Conservation (phyloP, 1,140 invertebrate genomes). For the Stegodyphus dumicola region DNA sequence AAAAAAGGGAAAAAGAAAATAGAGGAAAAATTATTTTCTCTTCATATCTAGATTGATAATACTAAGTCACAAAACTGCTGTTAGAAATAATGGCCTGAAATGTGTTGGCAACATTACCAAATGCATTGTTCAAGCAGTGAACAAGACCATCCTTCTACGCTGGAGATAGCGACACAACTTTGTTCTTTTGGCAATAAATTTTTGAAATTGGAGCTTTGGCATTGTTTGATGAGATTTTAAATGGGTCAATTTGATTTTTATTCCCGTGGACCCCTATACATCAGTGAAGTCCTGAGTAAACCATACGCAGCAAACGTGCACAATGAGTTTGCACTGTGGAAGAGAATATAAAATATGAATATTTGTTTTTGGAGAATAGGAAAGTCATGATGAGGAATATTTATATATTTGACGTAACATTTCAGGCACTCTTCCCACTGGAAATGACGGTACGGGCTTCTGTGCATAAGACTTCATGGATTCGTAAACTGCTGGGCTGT, state of each 20-base stretch:
- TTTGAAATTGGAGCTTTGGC: slow-evolving; percentile 31
- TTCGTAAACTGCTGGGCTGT: slow-evolving; percentile 25
- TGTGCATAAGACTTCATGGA: slow-evolving; percentile 42
- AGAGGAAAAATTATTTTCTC: slow-evolving; percentile 47
- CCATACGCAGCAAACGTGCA: slow-evolving; percentile 54
- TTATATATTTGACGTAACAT: slow-evolving; percentile 33
- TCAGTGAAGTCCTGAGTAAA: slow-evolving; percentile 51
- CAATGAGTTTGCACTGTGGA: slow-evolving; percentile 50
- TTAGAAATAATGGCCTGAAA: slow-evolving; percentile 53
- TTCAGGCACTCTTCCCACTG: slow-evolving; percentile 54
- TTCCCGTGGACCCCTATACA: slow-evolving; percentile 27
- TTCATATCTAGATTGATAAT: slow-evolving; percentile 50
- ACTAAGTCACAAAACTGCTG: slow-evolving; percentile 51
- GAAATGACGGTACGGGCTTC: slow-evolving; percentile 51
- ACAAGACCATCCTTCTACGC: slow-evolving; percentile 43
- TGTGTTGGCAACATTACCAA: slow-evolving; percentile 28
- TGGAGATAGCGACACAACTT: slow-evolving; percentile 49
- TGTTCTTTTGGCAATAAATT: slow-evolving; percentile 57
- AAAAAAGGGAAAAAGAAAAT: slow-evolving; percentile 51
- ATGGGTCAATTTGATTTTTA: slow-evolving; percentile 26
- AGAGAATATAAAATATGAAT: slow-evolving; percentile 56
- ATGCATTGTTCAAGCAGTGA: slow-evolving; percentile 47
- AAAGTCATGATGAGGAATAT: slow-evolving; percentile 56
- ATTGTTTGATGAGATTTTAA: slow-evolving; percentile 53
- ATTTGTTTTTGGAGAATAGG: slow-evolving; percentile 55